phyloP scores from a whole-genome alignment of 2,797 vertebrate species.

The Mycteria americana region DNA sequence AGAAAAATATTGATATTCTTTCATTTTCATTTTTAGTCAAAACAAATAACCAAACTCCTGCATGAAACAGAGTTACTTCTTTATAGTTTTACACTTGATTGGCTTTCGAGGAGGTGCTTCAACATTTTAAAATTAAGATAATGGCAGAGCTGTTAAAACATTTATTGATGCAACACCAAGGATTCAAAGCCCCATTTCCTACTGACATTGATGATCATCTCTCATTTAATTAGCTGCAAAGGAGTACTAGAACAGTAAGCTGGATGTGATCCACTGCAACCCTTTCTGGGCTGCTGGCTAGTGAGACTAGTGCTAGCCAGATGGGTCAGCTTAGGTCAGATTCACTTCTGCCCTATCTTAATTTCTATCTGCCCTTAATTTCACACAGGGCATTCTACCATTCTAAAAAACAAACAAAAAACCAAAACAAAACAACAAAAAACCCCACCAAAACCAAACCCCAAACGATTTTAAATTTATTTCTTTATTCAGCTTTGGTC shows the following conservation, averaged over 20 bases:
- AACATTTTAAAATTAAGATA: not conserved
- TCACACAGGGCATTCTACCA: not conserved
- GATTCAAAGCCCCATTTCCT: not conserved
- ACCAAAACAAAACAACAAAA: not conserved
- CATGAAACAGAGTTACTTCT: not conserved
- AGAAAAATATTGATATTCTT: not conserved
- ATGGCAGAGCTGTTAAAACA: not conserved
- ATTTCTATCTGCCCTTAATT: not conserved
- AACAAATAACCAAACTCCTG: not conserved
- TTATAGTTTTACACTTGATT: not conserved
- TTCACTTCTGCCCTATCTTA: not conserved
- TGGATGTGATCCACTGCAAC: not conserved
- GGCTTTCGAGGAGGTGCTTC: not conserved
- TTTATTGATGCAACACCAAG: not conserved
- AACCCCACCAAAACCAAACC: not conserved
- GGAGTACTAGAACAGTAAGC: not conserved
- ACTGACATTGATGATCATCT: not conserved
- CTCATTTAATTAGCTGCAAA: not conserved
- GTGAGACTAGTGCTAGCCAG: not conserved
- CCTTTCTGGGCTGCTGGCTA: not conserved
- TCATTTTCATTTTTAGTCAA: not conserved
- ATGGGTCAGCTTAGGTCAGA: not conserved
- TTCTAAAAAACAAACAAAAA: not conserved
- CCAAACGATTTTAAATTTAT: not conserved
- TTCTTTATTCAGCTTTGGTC: not conserved